Evolutionary conservation across 2,113 vertebrate species (phyloP), one percentile per base, ranked within the genome.

Genomic region (Calyptommatus sinebrachiatus): DNA sequence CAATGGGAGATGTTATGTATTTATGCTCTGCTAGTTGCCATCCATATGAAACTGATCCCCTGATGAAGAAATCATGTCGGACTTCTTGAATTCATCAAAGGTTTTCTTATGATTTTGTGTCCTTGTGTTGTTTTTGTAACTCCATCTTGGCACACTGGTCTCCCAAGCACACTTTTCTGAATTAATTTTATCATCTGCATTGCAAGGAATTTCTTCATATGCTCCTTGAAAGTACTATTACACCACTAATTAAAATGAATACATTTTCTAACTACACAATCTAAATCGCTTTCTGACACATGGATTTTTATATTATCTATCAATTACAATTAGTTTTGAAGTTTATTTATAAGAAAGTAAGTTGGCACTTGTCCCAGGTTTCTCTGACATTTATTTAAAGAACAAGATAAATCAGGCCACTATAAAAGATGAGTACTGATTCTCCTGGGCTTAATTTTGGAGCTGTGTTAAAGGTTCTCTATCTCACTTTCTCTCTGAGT

Each of bases 391-490:
- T 81, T 63, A 41, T 76, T 81, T 31, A 60, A 31, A 70, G 66
- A 81, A 81, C 24, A 75, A 61, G 76, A 81, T 81, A 76, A 81
- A 76, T 76, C 66, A 81, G 73, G 67, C 63, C 66, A 41, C 65
- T 67, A 31, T 48, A 28, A 48, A 57, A 80, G 62, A 81, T 76
- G 66, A 41, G 62, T n/a, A 12, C 61, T 21, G 24, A 41, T 68
- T 81, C 79, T 63, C 72, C 60, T 75, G 72, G 75, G 79, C 63
- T 69, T 81, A 75, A 81, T 75, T 76, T 35, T 48, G 66, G 67
- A 61, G 12, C 65, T 79, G 31, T 48, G 21, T n/a, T 80, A 31
- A 31, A 18, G 9, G 18, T 45, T 57, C 46, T 67, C 41, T 80
- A 29, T 61, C 11, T 28, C 46, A 18, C 16, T 81, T 63, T 28